Base-by-base conservation (phyloP, 1,140 invertebrate genomes). In the Bemisia tabaci region DNA sequence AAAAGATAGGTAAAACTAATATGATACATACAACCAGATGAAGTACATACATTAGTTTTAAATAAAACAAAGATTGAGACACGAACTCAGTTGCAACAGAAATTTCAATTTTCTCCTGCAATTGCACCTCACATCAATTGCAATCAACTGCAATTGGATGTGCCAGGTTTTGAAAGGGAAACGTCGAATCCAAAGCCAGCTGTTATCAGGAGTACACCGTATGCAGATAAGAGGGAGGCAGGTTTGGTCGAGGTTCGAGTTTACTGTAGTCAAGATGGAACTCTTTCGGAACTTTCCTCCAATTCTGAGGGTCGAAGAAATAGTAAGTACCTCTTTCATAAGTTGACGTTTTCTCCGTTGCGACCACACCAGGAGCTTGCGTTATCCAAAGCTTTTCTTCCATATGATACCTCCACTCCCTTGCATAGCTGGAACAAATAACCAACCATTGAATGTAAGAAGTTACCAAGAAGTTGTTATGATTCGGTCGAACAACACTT, bases 371-470 rank as follows among this genome's bases (percentile, higher is more conserved):
- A 67, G 93, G 94, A 72, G 94, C 94, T 80, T 97, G 88, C 71
- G 95, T 98, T 78, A 99, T 94, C 97, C 97, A 99, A 71, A 98
- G 91, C 79, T 95, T 92, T 78, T 99, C 95, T 75, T 97, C 95
- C 82, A 92, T 98, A 78, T 98, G 96, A 83, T 95, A 99, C 80
- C 97, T 85, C 97, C 97, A 99, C 75, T 99, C 96, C 77, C 96
- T 85, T 79, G 86, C 92, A 77, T 98, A 97, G 78, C 95, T 91
- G 72, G 1, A 27, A 21, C 1, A 39, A 59, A 48, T 9, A 48
- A 48, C n/a, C n/a, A n/a, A n/a, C n/a, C n/a, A n/a, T n/a, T n/a
- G n/a, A n/a, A n/a, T n/a, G n/a, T n/a, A n/a, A n/a, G n/a, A n/a
- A n/a, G n/a, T n/a, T n/a, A n/a, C n/a, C n/a, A n/a, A n/a, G n/a